Evolutionary conservation across 2,888 invertebrate genomes (phyloP), one percentile per base, ranked within the genome.

Genomic region (Heliothis peltigera): DNA sequence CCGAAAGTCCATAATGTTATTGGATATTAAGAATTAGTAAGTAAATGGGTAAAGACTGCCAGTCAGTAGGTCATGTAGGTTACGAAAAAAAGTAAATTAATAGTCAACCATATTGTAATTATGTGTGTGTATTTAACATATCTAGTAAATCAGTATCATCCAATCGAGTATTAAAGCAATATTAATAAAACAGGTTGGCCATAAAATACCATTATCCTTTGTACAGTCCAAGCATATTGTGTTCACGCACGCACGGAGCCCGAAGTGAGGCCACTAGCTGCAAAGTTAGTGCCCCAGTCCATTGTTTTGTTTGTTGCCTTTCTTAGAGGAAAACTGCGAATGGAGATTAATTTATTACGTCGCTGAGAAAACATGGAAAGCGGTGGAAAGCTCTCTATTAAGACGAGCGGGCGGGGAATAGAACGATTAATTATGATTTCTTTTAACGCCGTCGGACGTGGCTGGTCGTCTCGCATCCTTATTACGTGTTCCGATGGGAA

Each of bases 321-420:
- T 82, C 81, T 84, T 80, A 71, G 73, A 77, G 77, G 83, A 84
- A 86, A 85, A 85, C 83, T 82, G 87, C 83, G 89, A 91, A 94
- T 93, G 85, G 93, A 93, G 93, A 94, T 93, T 94, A 93, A 94
- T 94, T 93, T 94, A 92, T 92, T 93, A 92, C 90, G 88, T 90
- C 88, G 79, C 89, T 85, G 87, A 91, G 92, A 92, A 91, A 93
- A 94, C 93, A 93, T 91, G 91, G 91, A 89, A 89, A 92, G 87
- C 90, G 87, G 88, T 83, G 81, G 87, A 90, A 89, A 87, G 89
- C 91, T 93, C 93, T 92, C 92, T 93, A 93, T 93, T 92, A 92
- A 91, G 92, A 87, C 89, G 88, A 87, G 88, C 89, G 87, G 90
- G 89, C 89, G 89, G 88, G 87, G 89, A 88, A 87, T 84, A 83